Evolutionary conservation across 2,797 vertebrate species (phyloP).

Genomic region (Phataginus tricuspis): DNA sequence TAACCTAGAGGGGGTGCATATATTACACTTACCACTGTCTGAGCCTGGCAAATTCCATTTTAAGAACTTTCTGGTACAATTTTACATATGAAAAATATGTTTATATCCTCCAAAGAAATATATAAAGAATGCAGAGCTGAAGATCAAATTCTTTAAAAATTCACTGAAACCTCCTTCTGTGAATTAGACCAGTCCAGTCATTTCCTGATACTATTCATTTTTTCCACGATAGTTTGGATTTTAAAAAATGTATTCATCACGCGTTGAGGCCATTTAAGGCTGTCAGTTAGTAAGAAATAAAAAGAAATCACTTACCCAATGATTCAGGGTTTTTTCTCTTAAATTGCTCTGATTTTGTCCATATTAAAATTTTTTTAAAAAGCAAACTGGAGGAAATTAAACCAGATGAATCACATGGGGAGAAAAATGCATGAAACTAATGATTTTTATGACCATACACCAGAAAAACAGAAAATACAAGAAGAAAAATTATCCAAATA

Average conservation of each 20-base stretch:
- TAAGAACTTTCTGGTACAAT: neutral
- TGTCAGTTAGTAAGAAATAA: neutral
- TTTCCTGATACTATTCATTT: constrained; percentile 11
- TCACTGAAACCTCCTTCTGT: neutral
- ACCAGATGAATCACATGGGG: neutral
- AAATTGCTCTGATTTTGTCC: constrained; percentile 12
- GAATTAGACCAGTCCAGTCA: neutral
- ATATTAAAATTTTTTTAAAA: neutral
- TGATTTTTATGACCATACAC: neutral
- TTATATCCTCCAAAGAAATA: neutral
- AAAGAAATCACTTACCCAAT: constrained; percentile 31
- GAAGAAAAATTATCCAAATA: neutral
- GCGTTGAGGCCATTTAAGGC: neutral
- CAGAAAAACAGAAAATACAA: neutral
- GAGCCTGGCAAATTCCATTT: neutral
- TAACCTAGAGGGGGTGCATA: neutral
- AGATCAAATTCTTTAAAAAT: constrained; percentile 11
- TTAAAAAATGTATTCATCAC: neutral
- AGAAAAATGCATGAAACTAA: neutral
- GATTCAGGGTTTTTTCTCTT: constrained; percentile 1
- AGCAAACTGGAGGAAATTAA: neutral
- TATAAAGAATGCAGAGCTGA: neutral
- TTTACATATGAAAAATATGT: constrained; percentile 33
- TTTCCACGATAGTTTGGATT: neutral
- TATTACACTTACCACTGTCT: neutral